A percentile compares a stretch with the other conserved stretches of the same genome.
phyloP scores from a whole-genome alignment of 1,140 invertebrate genomes.

The Carposina sasakii region DNA sequence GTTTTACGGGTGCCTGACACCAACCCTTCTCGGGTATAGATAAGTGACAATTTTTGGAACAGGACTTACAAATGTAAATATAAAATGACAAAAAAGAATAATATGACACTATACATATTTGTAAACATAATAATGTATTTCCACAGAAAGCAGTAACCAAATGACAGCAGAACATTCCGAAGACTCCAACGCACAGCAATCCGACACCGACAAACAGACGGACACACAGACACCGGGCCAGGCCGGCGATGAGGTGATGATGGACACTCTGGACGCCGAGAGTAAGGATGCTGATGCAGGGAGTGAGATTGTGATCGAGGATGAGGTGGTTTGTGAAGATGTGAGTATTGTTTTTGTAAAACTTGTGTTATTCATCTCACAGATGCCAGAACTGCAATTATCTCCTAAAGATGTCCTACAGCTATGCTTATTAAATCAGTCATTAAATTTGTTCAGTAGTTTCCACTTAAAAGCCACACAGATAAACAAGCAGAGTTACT shows the following conservation, averaged over 20 bases:
- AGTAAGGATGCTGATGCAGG: not conserved
- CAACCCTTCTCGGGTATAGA: no score
- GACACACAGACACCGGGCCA: conserved; percentile 2
- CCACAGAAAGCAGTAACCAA: conserved; percentile 50
- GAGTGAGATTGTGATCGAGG: not conserved
- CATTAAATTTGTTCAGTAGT: no score
- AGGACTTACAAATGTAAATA: not conserved
- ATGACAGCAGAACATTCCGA: conserved; percentile 51
- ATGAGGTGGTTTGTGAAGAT: not conserved
- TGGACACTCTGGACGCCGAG: conserved; percentile 23
- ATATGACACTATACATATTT: not conserved
- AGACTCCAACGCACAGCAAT: conserved; percentile 43
- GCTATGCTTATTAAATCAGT: no score
- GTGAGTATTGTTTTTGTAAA: not conserved
- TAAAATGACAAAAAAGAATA: not conserved
- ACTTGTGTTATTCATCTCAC: no score
- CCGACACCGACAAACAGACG: conserved; percentile 30
- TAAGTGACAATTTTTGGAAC: not conserved
- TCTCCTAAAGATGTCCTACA: no score
- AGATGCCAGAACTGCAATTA: no score
- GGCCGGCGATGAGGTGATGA: conserved; percentile 1
- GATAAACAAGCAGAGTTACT: no score
- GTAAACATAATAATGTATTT: not conserved
- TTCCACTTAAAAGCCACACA: no score
- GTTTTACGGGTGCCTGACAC: not conserved